Evolutionary conservation across 1,140 invertebrate genomes (phyloP).

Genomic region (Trinorchestia longiramus): DNA sequence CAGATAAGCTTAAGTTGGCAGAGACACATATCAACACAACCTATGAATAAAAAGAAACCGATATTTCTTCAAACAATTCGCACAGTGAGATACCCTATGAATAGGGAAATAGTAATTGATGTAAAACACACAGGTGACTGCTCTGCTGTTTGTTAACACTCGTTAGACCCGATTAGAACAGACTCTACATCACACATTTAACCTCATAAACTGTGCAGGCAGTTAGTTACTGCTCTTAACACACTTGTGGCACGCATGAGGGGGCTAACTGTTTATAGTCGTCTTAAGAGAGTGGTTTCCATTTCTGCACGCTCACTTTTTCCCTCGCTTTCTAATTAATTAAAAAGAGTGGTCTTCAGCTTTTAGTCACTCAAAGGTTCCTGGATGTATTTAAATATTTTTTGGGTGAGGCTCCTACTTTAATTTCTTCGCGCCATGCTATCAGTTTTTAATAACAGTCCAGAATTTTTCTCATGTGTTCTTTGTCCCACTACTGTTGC

Average conservation of each 20-base stretch:
- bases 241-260: background rate
- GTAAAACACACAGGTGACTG: background rate
- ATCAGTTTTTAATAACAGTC: background rate
- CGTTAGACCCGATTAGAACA: background rate
- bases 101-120: background rate
- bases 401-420: background rate
- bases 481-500: background rate
- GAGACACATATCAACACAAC: background rate
- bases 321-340: background rate
- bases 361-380: background rate
- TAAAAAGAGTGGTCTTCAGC: background rate
- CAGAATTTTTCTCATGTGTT: background rate
- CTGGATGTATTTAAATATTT: background rate
- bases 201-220: background rate
- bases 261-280: background rate
- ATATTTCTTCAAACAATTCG: background rate
- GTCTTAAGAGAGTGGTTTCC: background rate
- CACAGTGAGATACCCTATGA: background rate
- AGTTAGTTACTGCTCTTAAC: background rate
- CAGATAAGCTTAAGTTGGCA: background rate
- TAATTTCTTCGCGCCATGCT: background rate
- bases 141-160: background rate
- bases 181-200: constrained; percentile 15
- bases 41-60: background rate
- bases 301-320: background rate